Evolutionary conservation across 2,888 invertebrate species (phyloP), one percentile per base, ranked within the genome.

Genomic region (Eilema caniola): DNA sequence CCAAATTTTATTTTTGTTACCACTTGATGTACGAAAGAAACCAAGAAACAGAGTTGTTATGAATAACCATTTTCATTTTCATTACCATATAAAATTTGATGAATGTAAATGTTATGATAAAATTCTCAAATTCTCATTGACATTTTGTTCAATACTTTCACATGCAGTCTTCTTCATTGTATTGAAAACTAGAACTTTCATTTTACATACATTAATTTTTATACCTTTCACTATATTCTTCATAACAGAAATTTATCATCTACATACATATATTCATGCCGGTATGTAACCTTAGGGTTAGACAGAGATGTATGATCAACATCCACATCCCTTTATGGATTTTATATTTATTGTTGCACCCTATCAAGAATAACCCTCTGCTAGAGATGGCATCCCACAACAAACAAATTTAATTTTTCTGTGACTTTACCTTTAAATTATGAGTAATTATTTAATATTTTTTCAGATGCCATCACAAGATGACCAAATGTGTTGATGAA

Each of bases 381-480:
- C 1, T 41, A 33, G 14, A 63, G 23, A 24, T 62, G 24, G 4
- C 0, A 12, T 24, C 3, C 25, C 28, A 28, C 16, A 25, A 5
- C 2, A 11, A 47, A 24, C 37, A 37, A 62, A 28, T 62, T n/a
- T n/a, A n/a, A n/a, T n/a, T n/a, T n/a, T n/a, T n/a, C n/a, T n/a
- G n/a, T n/a, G n/a, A n/a, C n/a, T n/a, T n/a, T n/a, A n/a, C n/a
- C n/a, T n/a, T n/a, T 5, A 47, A 20, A 47, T 47, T 47, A 47
- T 20, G 20, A 47, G n/a, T 20, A 41, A 37, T 78, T 76, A 53
- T 7, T 53, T 2, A 20, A 47, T 53, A n/a, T 53, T 72, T 73
- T 95, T 95, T 70, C 92, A 96, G 96, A 93, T 90, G 89, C 93
- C 89, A 74, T 80, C 92, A 81, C 93, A 92, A 81, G 95, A 95